These are phyloP conservation scores for Bergia sp. DNA, from an alignment of 92 coral and sea anemone genomes.

Conservation along the genomic window DNA sequence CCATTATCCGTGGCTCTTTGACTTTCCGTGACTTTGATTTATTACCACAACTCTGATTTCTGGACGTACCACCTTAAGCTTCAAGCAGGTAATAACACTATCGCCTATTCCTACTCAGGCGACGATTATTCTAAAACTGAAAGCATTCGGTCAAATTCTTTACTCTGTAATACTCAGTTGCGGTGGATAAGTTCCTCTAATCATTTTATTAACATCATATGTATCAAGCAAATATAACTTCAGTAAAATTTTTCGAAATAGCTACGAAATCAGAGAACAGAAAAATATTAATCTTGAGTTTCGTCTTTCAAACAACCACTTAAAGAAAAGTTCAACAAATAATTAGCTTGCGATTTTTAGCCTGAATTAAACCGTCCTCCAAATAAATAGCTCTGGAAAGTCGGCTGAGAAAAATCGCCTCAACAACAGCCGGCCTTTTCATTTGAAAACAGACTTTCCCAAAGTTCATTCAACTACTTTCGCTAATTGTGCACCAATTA, in stretches of 20 bases:
- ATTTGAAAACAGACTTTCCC: not conserved
- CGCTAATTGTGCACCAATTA: not conserved
- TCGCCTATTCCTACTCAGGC: not conserved
- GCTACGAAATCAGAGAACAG: too few relatives aligned
- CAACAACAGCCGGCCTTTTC: not conserved
- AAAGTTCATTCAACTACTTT: not conserved
- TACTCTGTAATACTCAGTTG: too few relatives aligned
- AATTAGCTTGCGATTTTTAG: not conserved
- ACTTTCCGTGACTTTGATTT: not conserved
- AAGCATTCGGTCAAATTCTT: too few relatives aligned
- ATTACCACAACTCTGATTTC: too few relatives aligned
- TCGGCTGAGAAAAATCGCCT: not conserved
- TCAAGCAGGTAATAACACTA: not conserved
- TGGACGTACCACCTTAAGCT: too few relatives aligned
- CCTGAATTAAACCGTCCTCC: not conserved
- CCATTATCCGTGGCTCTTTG: not conserved
- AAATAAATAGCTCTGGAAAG: not conserved
- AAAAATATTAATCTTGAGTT: not conserved
- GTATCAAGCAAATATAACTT: not conserved
- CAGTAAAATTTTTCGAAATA: not conserved
- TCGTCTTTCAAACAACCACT: not conserved
- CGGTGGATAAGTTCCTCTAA: not conserved
- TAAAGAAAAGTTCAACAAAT: not conserved
- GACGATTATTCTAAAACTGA: not conserved
- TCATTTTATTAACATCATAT: not conserved